A percentile compares a stretch with the other conserved stretches of the same genome.
Conservation (phyloP, 2,113 vertebrate genomes). For the Bubo scandiacus region DNA sequence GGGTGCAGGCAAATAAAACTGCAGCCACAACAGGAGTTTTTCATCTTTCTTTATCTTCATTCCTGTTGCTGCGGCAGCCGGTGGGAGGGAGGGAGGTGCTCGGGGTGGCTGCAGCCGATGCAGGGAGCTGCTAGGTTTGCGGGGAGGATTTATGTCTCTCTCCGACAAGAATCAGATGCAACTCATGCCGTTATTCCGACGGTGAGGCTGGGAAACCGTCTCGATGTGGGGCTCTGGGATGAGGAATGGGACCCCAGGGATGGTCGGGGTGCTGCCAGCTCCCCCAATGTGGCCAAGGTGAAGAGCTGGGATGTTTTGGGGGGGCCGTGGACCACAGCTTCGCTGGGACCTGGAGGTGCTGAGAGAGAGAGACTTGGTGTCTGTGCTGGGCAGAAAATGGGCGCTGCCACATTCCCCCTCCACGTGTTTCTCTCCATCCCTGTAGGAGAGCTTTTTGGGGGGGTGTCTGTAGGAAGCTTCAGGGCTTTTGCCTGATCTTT, state of each 20-base stretch:
- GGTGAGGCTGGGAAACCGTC: not conserved
- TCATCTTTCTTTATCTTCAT: not conserved
- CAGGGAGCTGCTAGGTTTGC: not conserved
- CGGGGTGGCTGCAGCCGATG: not conserved
- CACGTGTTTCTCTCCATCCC: not conserved
- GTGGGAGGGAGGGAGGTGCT: not conserved
- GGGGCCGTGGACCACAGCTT: not conserved
- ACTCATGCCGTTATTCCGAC: not conserved
- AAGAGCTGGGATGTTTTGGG: not conserved
- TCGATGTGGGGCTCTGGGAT: not conserved
- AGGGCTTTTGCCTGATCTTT: not conserved
- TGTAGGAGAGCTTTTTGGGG: not conserved
- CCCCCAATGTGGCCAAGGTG: not conserved
- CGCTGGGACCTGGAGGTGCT: not conserved
- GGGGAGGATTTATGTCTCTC: not conserved
- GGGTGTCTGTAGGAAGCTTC: not conserved
- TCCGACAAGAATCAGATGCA: not conserved
- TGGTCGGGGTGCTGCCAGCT: not conserved
- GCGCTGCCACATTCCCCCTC: not conserved
- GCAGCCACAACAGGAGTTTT: not conserved
- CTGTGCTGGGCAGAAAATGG: not conserved
- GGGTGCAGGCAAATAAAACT: not conserved
- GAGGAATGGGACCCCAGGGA: not conserved
- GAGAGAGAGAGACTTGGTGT: rapidly evolving
- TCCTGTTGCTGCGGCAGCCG: not conserved